Evolutionary conservation across 2,888 invertebrate species (phyloP), one percentile per base, ranked within the genome.

Genomic region (Aleiodes testaceus): DNA sequence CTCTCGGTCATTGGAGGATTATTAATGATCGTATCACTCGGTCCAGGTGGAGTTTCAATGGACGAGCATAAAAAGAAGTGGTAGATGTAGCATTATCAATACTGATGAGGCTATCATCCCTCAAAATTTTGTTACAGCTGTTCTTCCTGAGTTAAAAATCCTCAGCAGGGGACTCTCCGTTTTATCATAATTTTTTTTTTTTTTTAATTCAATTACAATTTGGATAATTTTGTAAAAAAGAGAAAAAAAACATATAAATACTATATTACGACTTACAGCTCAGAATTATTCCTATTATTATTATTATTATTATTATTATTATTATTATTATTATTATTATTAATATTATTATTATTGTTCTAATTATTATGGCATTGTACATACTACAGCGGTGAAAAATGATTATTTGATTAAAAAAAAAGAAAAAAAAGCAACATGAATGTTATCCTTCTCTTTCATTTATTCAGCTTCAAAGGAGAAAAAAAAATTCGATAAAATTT

Each of bases 1-100:
- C 90, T 99, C 83, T 99, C 99, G 52, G 99, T 99, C 75, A 94
- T 99, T 84, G 99, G 99, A 76, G 99, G 99, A 66, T 92, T 99
- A 22, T 90, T 99, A 70, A 96, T 99, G 94, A 98, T 99, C 79
- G 99, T 99, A 11, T 96, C 96, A 75, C 91, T 99, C 76, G 99
- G 99, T 44, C 99, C 99, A 47, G 99, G 99, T 73, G 98, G 97
- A 70, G 98, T 98, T 49, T 98, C 98, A 75, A 98, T 99, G 97
- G 99, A 99, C 88, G 99, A 99, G 87, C 98, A 99, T 90, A 99
- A 99, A 90, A 99, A 99, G 90, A 95, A 96, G 88, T 99, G 97
- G 97, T 98, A 93, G 88, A 80, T 45, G 36, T 22, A 66, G 7
- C 16, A 47, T 22, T 20, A 72, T 69, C 53, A 59, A 26, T 4